Conservation (phyloP, 1,140 invertebrate genomes). For the Drosophila virilis region DNA sequence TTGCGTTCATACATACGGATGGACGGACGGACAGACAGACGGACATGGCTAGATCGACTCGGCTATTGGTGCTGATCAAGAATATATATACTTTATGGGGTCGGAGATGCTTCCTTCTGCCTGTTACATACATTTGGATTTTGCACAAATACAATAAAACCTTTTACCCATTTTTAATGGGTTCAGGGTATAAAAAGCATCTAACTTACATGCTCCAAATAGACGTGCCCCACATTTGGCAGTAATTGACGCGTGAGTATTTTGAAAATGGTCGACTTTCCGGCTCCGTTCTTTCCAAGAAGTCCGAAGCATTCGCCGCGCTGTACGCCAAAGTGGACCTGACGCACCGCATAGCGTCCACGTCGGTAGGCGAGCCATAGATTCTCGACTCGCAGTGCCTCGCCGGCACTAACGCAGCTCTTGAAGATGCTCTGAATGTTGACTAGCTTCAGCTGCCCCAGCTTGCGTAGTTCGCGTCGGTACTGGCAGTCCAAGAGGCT, state of each 20-base stretch:
- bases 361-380: conserved; percentile 68
- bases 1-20: too few relatives aligned
- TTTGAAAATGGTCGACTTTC: conserved; percentile 90
- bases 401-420: conserved; percentile 57
- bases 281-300: conserved; percentile 90
- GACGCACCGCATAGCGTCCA: conserved; percentile 68
- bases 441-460: conserved; percentile 64
- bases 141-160: too few relatives aligned
- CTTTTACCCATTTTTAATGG: too few relatives aligned
- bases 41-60: too few relatives aligned
- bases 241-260: conserved; percentile 89
- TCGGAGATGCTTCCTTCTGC: too few relatives aligned
- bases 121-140: too few relatives aligned
- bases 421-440: conserved; percentile 69
- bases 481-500: conserved; percentile 51
- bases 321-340: conserved; percentile 77
- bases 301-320: conserved; percentile 89
- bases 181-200: too few relatives aligned
- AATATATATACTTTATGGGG: too few relatives aligned
- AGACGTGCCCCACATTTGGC: conserved; percentile 85
- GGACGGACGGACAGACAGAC: too few relatives aligned
- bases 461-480: conserved; percentile 49
- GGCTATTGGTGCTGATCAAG: too few relatives aligned
- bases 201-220: conserved; percentile 77
- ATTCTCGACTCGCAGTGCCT: conserved; percentile 72